These are phyloP conservation scores for Zaprionus tsacasi DNA, from an alignment of 1,140 invertebrate genomes.

Conservation along the genomic window DNA sequence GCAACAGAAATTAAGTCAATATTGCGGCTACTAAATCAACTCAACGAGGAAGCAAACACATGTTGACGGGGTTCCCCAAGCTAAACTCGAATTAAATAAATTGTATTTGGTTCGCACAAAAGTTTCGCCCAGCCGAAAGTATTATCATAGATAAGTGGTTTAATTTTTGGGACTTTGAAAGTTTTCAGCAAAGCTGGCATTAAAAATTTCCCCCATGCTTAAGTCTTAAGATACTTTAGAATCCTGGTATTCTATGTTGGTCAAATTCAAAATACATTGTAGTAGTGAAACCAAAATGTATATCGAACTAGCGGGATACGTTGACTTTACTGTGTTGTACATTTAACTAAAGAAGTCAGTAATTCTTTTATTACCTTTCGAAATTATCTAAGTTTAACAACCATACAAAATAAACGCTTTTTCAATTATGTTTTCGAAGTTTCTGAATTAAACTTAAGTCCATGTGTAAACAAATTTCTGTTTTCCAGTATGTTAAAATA, in stretches of 20 bases:
- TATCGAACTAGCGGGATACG: too few species aligned
- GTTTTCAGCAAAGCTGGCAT: not conserved
- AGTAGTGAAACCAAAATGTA: too few species aligned
- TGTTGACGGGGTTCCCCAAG: not conserved
- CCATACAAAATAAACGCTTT: too few species aligned
- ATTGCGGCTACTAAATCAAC: slow-evolving; percentile 33
- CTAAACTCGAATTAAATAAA: slow-evolving; percentile 9
- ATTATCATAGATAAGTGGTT: slow-evolving; percentile 3
- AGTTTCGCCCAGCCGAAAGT: not conserved
- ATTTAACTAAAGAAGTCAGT: too few species aligned
- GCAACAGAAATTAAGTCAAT: slow-evolving; percentile 29
- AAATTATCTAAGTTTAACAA: too few species aligned
- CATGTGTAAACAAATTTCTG: too few species aligned
- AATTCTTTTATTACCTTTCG: too few species aligned
- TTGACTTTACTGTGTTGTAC: too few species aligned
- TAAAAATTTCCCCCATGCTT: not conserved
- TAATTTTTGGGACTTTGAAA: not conserved
- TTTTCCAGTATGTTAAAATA: too few species aligned
- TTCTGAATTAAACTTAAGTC: too few species aligned
- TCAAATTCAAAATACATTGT: too few species aligned
- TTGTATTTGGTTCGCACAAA: not conserved
- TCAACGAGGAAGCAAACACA: slow-evolving; percentile 20
- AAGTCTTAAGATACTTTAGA: not conserved
- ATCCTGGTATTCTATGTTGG: not conserved
- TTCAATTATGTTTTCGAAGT: too few species aligned